These are phyloP conservation scores for Heterodera schachtii DNA, from an alignment of 1,140 invertebrate species.

Conservation along the genomic window DNA sequence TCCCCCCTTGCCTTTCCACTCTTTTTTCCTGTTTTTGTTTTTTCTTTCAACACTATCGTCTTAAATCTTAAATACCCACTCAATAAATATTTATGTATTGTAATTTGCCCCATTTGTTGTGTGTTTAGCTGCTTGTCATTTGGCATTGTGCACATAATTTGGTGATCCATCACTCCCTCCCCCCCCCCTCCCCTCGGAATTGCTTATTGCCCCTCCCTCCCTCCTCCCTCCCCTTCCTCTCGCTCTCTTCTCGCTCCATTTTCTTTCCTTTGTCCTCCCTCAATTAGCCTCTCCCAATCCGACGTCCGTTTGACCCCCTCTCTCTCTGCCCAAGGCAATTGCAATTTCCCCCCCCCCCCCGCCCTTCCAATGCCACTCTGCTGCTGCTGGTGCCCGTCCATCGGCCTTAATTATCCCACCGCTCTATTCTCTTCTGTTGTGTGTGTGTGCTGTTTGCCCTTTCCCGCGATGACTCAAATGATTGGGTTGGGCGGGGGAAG, in stretches of 20 bases:
- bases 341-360: slow-evolving; percentile 3
- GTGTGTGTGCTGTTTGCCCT: slow-evolving; percentile 7
- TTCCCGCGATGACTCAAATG: slow-evolving; percentile 8
- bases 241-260: not conserved
- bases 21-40: too few species aligned
- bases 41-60: too few species aligned
- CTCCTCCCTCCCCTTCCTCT: not conserved
- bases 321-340: slow-evolving; percentile 5
- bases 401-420: slow-evolving; percentile 9
- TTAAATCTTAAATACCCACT: not conserved
- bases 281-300: slow-evolving; percentile 17
- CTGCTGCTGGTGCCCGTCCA: not conserved
- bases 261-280: not conserved
- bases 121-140: not conserved
- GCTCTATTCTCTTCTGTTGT: not conserved
- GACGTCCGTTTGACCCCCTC: slow-evolving; percentile 5
- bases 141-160: not conserved
- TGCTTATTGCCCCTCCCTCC: not conserved
- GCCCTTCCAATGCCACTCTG: not conserved
- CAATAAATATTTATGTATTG: not conserved
- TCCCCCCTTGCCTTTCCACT: too few species aligned
- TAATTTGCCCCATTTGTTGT: not conserved
- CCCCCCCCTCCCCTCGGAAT: not conserved
- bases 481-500: not conserved
- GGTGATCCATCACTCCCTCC: not conserved